Evolutionary conservation across 2,888 invertebrate genomes (phyloP), one percentile per base, ranked within the genome.

Genomic region (Toxonevra muliebris): DNA sequence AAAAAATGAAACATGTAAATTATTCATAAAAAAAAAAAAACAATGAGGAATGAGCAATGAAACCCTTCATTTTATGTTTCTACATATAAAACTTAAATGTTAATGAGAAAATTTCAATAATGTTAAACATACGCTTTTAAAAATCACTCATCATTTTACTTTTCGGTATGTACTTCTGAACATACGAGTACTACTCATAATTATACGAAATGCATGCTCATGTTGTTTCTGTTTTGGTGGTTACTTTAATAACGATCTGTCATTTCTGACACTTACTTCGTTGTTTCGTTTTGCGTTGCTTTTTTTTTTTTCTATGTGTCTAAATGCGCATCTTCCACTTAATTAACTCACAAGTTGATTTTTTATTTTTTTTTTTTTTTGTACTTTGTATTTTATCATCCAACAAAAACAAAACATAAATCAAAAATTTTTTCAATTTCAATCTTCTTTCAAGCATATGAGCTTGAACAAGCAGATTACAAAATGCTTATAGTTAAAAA

Each of bases 241-340:
- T 61, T 52, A 30, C 61, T 52, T 50, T 40, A 61, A 61, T 50
- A 66, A 55, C 57, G 61, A 66, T 66, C 66, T 66, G 66, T 66
- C 66, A 61, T 61, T 61, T 66, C 55, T 66, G 66, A 66, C 66
- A 66, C 61, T 66, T 61, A 58, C 50, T 41, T 19, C 19, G 59
- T 59, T 48, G 15, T 48, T 48, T 48, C 4, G 48, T 48, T 30
- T 30, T 48, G 2, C 1, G 53, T 53, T 53, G 7, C 8, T 17
- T n/a, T 53, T 9, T 8, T 17, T 19, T 53, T 2, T 48, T n/a
- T 48, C n/a, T n/a, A 3, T 48, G 48, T n/a, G 8, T 48, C 12
- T 48, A 48, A 48, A 30, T 30, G 59, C 59, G 43, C 11, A 59
- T 58, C 65, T 61, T 54, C 13, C 55, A 60, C 60, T 66, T 60